Base-by-base conservation (phyloP, 2,113 vertebrate species). In the Pangasianodon gigas region DNA sequence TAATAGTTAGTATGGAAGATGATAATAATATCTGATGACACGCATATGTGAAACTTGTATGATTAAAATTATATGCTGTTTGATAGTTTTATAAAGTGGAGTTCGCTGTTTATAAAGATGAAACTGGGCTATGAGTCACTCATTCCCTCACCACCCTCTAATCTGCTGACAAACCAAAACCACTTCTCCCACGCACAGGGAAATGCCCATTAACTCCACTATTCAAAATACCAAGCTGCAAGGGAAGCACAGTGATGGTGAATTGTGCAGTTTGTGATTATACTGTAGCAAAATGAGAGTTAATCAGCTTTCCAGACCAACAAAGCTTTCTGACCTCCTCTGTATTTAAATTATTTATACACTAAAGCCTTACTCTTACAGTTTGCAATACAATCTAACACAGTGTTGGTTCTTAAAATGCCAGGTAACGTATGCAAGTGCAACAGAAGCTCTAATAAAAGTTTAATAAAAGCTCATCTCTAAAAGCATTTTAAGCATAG, bases 81-180 rank as follows among this genome's bases (percentile, higher is more conserved):
- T 54, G 81, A 77, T n/a, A 65, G 19, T 48, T 85, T 85, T 67
- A 80, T 67, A 80, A 54, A 79, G 58, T 89, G 71, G 13, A 52
- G 4, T 32, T 3, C 69, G 29, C 19, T 86, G 85, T 79, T 75
- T 81, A 14, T 56, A 32, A 52, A 86, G 46, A 86, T 58, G 88
- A 79, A 74, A 62, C 82, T 69, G n/a, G 44, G 3, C 44, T 69
- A 52, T 85, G 84, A 82, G 58, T 90, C 84, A 86, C 54, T 90
- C 84, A 77, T 81, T 86, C 48, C 84, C 44, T 58, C 48, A 81
- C 48, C 24, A 80, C 32, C 48, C 46, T 37, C 58, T 80, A 81
- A 86, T 90, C 75, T 81, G 58, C 84, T 86, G 84, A 77, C 89
- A 85, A 85, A 85, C 56, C 18, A 75, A 81, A 90, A 58, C 75